Base-by-base conservation (phyloP, 1,140 invertebrate genomes). In the Tenebrio molitor region DNA sequence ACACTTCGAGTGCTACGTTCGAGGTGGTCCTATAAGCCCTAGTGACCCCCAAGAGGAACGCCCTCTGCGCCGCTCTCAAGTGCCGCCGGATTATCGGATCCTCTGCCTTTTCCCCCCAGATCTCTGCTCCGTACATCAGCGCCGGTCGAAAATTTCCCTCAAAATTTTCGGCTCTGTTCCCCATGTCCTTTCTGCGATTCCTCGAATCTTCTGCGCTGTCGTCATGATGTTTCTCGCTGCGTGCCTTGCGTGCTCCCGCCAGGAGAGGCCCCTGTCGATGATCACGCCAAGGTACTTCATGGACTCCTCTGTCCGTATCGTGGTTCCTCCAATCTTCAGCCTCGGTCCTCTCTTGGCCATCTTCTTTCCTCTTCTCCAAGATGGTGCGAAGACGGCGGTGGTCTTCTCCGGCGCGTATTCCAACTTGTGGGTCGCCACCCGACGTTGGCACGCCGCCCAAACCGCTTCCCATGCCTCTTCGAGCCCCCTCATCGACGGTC, bases 211-310 rank as follows among this genome's bases (percentile, higher is more conserved):
- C 2, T 41, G 15, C 1, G 53, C 65, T 21, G 50, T 14, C n/a
- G 10, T 23, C 3, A 1, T 7, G 3, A 46, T 25, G 41, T 74
- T 71, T n/a, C 15, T 12, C 12, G 44, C 39, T 41, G 16, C 1
- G 53, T 39, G 12, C 36, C n/a, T 39, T 5, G n/a, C 6, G 36
- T 39, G 36, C 12, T 0, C 36, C 5, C 5, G 0, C 36, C 36
- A 39, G 2, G 0, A n/a, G 2, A 39, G 0, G 2, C n/a, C n/a
- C 12, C 36, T 39, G 36, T 39, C 36, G 0, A 77, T 39, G 2
- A 25, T 72, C 8, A 77, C 8, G 21, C 74, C 72, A 14, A 77
- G 42, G 36, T 77, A 77, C 46, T 75, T n/a, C n/a, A n/a, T 71
- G 10, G 73, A 14, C 5, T 10, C 36, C 6, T 64, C 7, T 42